Evolutionary conservation across 1,140 invertebrate genomes (phyloP).

Genomic region (Drosophila obscura): DNA sequence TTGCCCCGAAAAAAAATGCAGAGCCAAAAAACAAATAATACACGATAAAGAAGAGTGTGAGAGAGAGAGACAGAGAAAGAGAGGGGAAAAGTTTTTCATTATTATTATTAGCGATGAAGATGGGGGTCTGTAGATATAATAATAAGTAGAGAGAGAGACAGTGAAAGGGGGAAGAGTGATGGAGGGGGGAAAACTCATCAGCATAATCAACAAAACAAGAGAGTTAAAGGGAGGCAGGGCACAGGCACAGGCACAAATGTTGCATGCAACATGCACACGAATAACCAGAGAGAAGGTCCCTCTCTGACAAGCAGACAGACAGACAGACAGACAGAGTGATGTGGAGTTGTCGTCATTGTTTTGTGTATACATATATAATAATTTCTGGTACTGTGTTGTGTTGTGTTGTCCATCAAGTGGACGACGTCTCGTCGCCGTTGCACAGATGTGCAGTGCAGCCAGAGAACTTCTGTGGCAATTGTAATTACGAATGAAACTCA

Average conservation of each 20-base stretch:
- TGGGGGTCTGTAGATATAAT: constrained; percentile 38
- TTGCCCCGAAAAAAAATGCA: constrained; percentile 14
- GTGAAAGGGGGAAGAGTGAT: neutral
- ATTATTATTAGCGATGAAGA: constrained; percentile 56
- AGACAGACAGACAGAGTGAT: constrained; percentile 26
- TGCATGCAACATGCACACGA: constrained; percentile 63
- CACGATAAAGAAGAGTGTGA: neutral
- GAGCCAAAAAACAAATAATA: constrained; percentile 3
- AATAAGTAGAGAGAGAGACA: constrained; percentile 3
- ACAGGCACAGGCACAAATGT: constrained; percentile 14
- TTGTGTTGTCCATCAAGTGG: constrained; percentile 46
- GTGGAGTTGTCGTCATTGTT: constrained; percentile 53
- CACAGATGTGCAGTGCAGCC: constrained; percentile 22
- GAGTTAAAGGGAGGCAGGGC: constrained; percentile 14
- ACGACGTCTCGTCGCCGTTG: constrained; percentile 19
- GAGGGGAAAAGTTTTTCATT: constrained; percentile 52
- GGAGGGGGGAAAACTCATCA: constrained; percentile 49
- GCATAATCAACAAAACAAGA: constrained; percentile 52
- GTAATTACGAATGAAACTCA: constrained; percentile 49
- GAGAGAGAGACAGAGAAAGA: neutral
- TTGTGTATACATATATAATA: constrained; percentile 48
- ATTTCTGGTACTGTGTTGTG: constrained; percentile 47
- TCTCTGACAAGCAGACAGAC: constrained; percentile 34
- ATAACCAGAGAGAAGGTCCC: constrained; percentile 16
- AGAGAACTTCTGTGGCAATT: constrained; percentile 21